Evolutionary conservation across 2,797 vertebrate genomes (phyloP), one percentile per base, ranked within the genome.

Genomic region (Squalus acanthias): DNA sequence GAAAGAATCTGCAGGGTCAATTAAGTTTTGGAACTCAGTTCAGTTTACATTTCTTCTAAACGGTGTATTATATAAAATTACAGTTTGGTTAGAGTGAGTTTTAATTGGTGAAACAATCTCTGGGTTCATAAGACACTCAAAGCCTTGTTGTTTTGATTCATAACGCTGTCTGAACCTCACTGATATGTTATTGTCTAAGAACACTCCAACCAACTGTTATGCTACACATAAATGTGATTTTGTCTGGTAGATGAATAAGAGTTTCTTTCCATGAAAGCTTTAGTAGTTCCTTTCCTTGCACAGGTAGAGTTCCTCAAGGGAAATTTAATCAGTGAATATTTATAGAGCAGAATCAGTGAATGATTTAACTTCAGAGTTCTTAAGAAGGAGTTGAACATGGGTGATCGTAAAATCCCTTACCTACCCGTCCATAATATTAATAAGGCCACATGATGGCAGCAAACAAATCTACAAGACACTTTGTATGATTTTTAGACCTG

Each of bases 401-500:
- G 65, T 89, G 29, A 89, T 89, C 12, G 12, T 93, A 39, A 69
- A 69, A 93, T 69, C n/a, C 69, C 2, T 24, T 24, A 17, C 13
- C 20, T 69, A 10, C 8, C 39, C 46, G 4, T 22, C 17, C 20
- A 20, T 24, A 6, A 69, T 69, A 69, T 69, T 20, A 69, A 69
- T 46, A 69, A 93, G n/a, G 91, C 91, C 91, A 93, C 91, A 69
- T 93, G 91, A 69, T 93, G 65, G 65, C 91, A 93, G 91, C 91
- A 93, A 63, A 69, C 39, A 69, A 93, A 46, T 46, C 39, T 69
- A 12, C 91, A 93, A 67, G n/a, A 67, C 39, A 69, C 17, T 22
- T 93, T 93, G 8, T 69, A 46, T 69, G 15, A 4, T 39, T 69
- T 93, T 46, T 39, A 24, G n/a, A 93, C 15, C 65, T 10, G 2